Conservation (phyloP, 2,113 vertebrate species). For the Mionectes macconnelli region DNA sequence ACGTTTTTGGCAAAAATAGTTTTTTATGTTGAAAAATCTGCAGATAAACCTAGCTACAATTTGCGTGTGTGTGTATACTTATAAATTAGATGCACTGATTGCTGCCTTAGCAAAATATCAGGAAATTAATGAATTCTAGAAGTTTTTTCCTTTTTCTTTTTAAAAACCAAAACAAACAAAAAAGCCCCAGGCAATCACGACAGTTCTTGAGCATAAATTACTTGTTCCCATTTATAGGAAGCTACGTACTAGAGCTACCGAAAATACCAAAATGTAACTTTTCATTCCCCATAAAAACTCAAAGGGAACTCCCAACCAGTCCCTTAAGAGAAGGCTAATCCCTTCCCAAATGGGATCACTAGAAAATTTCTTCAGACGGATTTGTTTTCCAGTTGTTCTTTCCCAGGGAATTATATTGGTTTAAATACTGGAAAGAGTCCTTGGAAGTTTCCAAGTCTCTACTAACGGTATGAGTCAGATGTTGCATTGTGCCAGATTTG, state of each 20-base stretch:
- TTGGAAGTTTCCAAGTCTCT: slow-evolving; percentile 31
- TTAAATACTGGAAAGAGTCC: slow-evolving; percentile 34
- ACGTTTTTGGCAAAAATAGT: neutral
- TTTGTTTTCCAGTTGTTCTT: neutral
- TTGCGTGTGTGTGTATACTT: fast-evolving
- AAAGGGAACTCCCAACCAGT: neutral
- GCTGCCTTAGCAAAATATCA: neutral
- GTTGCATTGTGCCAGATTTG: slow-evolving; percentile 30
- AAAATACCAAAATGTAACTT: neutral
- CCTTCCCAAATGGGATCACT: neutral
- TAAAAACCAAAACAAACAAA: neutral
- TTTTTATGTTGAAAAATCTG: neutral
- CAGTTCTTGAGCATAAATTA: neutral
- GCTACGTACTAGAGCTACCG: neutral
- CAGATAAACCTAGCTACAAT: neutral
- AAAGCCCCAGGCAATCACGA: neutral
- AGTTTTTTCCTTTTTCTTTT: neutral
- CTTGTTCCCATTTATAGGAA: neutral
- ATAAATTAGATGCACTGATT: neutral
- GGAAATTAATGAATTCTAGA: neutral
- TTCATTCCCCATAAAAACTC: neutral
- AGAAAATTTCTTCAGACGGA: neutral
- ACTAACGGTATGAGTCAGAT: slow-evolving; percentile 5
- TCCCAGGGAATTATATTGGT: neutral
- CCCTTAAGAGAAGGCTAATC: neutral